Percentiles rank a stretch among this genome's conserved stretches.
Evolutionary conservation across 2,113 vertebrate genomes (phyloP).

Genomic region (Anas platyrhynchos): DNA sequence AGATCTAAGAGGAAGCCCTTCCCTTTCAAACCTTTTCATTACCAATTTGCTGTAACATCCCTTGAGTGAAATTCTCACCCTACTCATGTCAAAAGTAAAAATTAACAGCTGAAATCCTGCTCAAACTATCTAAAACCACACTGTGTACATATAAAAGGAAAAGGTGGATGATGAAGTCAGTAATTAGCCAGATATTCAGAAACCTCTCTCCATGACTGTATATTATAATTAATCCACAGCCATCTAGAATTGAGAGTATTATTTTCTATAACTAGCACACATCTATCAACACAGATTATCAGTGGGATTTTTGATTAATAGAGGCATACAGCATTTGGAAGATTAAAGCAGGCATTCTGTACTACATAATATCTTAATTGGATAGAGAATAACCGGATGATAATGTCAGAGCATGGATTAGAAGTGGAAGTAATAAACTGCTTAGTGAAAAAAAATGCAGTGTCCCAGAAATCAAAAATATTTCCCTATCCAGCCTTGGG

Average conservation of each 20-base stretch:
- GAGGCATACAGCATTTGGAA: not conserved
- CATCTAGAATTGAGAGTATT: not conserved
- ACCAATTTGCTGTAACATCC: not conserved
- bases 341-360: not conserved
- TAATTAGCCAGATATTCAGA: not conserved
- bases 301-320: not conserved
- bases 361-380: not conserved
- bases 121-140: not conserved
- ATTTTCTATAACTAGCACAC: not conserved
- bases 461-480: not conserved
- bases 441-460: not conserved
- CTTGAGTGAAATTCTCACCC: not conserved
- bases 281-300: not conserved
- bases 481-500: not conserved
- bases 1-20: not conserved
- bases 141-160: not conserved
- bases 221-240: not conserved
- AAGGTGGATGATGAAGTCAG: not conserved
- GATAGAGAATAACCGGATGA: not conserved
- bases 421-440: not conserved
- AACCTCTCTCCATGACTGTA: not conserved
- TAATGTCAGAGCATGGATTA: not conserved
- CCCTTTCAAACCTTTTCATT: not conserved
- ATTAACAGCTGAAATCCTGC: not conserved
- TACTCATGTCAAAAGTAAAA: not conserved